Evolutionary conservation across 2,113 vertebrate genomes (phyloP), one percentile per base, ranked within the genome.

Genomic region (Halcyon malimbica): DNA sequence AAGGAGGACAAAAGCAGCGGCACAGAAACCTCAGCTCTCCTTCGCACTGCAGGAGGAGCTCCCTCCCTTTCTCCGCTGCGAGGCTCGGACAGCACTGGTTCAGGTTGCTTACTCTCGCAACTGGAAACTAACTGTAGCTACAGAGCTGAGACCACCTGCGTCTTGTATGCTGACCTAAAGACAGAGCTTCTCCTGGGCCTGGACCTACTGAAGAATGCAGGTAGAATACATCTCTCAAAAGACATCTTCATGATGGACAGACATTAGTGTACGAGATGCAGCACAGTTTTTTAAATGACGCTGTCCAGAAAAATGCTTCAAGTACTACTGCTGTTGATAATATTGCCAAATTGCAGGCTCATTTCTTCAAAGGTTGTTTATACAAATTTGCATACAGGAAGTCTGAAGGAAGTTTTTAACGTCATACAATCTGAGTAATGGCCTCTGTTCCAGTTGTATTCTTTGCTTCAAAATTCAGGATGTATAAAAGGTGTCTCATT

Each of bases 91-190:
- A 67, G 37, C 57, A 37, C 1, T 15, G 33, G 25, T 26, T 76
- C 64, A 63, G 25, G 9, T 10, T 13, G 8, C 57, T 80, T n/a
- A 37, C n/a, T 56, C 41, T 4, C 4, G 15, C 57, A 62, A 20
- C 42, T 5, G 3, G 46, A 28, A 74, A 50, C 41, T 12, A 81
- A 48, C 59, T 31, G 29, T 11, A 39, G 12, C 53, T 19, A n/a
- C 0, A 0, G n/a, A 44, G 60, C 65, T n/a, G 21, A 63, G 37
- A 63, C 9, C 39, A 10, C 16, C 11, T n/a, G 6, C 18, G 67
- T 25, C 77, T 35, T 65, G 26, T 41, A 57, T 8, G 51, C 19
- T 48, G 25, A 73, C 53, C 24, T 53, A 46, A 51, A 94, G 41
- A 26, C n/a, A 42, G 21, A 20, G 31, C 21, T 81, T 63, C n/a